These are phyloP conservation scores for Porites lutea DNA, from an alignment of 64 coral and sea anemone species.

Conservation along the genomic window DNA sequence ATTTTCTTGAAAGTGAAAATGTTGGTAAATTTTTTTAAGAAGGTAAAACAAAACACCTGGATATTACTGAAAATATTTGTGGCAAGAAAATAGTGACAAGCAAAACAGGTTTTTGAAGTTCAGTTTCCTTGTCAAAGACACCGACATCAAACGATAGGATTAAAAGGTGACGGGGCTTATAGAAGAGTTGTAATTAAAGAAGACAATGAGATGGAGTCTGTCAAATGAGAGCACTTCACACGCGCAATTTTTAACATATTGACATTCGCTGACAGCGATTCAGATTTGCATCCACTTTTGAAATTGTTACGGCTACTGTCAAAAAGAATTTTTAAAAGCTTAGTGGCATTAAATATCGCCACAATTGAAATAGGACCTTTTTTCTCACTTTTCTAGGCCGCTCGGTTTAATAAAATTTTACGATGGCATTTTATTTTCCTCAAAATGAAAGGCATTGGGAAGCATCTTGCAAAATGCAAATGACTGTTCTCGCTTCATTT, in stretches of 20 bases:
- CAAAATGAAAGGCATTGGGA: too few species aligned
- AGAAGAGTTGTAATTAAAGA: background rate
- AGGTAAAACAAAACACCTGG: background rate
- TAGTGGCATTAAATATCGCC: background rate
- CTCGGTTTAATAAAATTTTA: too few species aligned
- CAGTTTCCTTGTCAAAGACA: background rate
- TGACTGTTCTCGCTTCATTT: too few species aligned
- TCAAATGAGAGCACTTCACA: background rate
- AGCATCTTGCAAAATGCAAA: too few species aligned
- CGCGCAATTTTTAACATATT: background rate
- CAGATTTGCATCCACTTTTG: background rate
- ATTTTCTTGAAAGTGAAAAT: background rate
- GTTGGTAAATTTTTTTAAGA: background rate
- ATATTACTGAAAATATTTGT: background rate
- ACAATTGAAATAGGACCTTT: background rate
- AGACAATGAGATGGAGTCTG: background rate
- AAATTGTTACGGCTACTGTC: background rate
- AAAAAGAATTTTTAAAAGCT: background rate
- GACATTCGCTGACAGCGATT: background rate
- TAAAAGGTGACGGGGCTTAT: background rate
- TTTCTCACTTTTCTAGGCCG: background rate
- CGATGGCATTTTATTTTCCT: too few species aligned
- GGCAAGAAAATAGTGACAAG: background rate
- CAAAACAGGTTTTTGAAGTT: background rate
- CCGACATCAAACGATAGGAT: constrained; percentile 16